Evolutionary conservation across 2,797 vertebrate species (phyloP), one percentile per base, ranked within the genome.

Genomic region (Takifugu ocellatus): DNA sequence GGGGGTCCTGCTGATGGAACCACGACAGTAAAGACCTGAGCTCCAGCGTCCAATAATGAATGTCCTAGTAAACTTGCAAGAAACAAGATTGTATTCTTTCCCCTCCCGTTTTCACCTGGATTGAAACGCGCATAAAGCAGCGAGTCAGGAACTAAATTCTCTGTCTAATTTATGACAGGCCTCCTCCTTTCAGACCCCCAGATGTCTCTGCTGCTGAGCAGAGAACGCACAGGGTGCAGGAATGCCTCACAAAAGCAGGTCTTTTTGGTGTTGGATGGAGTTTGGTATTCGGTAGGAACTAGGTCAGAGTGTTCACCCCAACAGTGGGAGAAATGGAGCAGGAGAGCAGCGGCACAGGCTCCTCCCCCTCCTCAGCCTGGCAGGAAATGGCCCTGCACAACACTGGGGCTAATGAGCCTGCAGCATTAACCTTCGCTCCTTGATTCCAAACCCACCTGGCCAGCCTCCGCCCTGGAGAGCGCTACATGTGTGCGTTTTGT

Each of bases 1-100:
- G 86, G 79, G 89, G 75, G 33, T 87, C 88, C 90, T 90, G 90
- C 88, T 89, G 86, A 63, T 79, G 87, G 72, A 91, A 90, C 82
- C 77, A 87, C 21, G 44, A 63, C 48, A 63, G 70, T 86, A 74
- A 72, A 84, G 63, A 76, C 74, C 57, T 46, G 51, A 64, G 63
- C 56, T 48, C 39, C 51, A 26, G 52, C 33, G 49, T 58, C 27
- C 53, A 43, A 14, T 3, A 4, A 39, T 14, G 10, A 12, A 14
- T 39, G 36, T 39, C 36, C 12, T 39, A 10, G 10, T 39, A 39
- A 39, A 29, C 27, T 21, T 7, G 27, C 7, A 7, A 29, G 27
- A 29, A 4, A 5, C 4, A 29, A 39, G 36, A 39, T 14, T 39
- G 12, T 1, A 14, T 39, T 39, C 14, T 39, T 33, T 33, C 1